Evolutionary conservation across 2,113 vertebrate species (phyloP).

Genomic region (Mus pahari): DNA sequence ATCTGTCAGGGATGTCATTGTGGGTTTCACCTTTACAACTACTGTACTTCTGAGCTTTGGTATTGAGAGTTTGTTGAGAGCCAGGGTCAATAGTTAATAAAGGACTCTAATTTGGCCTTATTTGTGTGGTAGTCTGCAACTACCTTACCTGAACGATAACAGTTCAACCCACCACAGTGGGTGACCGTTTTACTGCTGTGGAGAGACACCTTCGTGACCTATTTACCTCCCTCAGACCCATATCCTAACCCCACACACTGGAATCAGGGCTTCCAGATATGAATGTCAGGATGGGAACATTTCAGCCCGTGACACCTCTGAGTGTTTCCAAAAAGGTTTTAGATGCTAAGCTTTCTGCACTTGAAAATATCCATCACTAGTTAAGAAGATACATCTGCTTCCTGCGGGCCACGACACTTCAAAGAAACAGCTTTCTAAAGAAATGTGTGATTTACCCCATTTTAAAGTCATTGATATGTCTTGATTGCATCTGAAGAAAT

Average conservation of each 20-base stretch:
- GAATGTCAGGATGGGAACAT: neutral
- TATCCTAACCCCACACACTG: neutral
- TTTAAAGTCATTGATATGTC: constrained; percentile 3
- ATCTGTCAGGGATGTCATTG: neutral
- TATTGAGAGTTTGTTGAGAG: neutral
- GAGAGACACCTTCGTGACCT: neutral
- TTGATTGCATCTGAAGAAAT: constrained; percentile 50
- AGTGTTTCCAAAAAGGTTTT: neutral
- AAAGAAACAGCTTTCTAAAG: constrained; percentile 43
- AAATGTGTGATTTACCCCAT: neutral
- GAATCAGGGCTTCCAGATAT: neutral
- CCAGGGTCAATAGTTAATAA: too few species aligned
- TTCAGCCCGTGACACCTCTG: neutral
- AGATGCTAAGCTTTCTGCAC: neutral
- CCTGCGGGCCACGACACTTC: neutral
- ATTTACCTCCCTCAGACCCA: neutral
- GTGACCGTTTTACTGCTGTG: neutral
- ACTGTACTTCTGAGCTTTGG: neutral
- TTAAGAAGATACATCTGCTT: constrained; percentile 33
- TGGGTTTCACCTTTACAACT: neutral
- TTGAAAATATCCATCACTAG: neutral
- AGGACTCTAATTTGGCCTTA: neutral
- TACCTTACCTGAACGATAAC: neutral
- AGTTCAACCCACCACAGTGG: too few species aligned
- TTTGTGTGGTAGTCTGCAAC: neutral